phyloP scores from a whole-genome alignment of 1,140 invertebrate genomes.

The Popillia japonica region DNA sequence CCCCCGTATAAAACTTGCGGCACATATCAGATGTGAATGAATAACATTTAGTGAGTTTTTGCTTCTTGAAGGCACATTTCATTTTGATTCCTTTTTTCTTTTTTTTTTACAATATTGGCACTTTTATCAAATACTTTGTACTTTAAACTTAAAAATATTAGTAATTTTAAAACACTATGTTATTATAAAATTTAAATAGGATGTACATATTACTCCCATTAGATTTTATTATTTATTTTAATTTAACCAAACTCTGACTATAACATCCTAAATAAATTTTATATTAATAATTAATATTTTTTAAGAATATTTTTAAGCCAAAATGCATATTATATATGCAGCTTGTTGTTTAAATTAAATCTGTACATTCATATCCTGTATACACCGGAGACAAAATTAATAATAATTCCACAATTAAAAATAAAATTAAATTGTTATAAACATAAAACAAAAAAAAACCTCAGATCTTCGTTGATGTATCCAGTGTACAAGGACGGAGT shows the following conservation, averaged over 20 bases:
- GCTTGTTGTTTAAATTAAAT: conserved; percentile 9
- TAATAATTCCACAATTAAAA: background rate
- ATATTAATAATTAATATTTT: background rate
- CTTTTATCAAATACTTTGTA: conserved; percentile 32
- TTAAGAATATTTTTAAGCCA: background rate
- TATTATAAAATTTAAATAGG: conserved; percentile 9
- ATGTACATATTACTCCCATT: background rate
- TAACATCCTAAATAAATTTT: conserved; percentile 6
- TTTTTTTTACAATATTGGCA: conserved; percentile 33
- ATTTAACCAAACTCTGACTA: background rate
- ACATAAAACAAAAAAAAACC: background rate
- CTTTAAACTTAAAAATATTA: conserved; percentile 20
- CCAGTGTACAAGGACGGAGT: conserved; percentile 16
- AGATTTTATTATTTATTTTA: background rate
- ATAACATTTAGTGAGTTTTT: background rate
- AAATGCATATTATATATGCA: conserved; percentile 27
- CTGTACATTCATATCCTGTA: background rate
- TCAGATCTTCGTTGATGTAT: background rate
- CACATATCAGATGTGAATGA: background rate
- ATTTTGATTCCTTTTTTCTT: background rate
- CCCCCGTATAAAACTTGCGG: background rate
- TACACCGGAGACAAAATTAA: conserved; percentile 9
- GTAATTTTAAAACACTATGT: background rate
- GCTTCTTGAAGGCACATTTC: conserved; percentile 21
- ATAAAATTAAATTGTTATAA: background rate